Percentiles rank a stretch among this genome's conserved stretches.
These are phyloP conservation scores for Mimachlamys varia DNA, from an alignment of 2,888 invertebrate genomes.

Conservation along the genomic window DNA sequence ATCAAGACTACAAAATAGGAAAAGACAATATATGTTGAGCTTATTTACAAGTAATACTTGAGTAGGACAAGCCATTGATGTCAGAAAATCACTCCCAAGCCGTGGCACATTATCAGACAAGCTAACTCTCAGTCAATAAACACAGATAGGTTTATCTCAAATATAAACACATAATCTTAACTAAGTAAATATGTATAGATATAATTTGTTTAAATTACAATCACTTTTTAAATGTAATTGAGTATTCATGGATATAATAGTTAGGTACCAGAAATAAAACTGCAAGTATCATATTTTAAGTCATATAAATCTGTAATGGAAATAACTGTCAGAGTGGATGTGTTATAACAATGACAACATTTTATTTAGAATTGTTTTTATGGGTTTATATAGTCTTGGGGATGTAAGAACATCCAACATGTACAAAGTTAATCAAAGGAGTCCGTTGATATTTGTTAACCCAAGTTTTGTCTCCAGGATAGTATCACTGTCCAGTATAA, in stretches of 20 bases:
- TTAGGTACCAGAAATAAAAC: not conserved
- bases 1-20: no score
- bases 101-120: not conserved
- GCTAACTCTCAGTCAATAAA: slow-evolving; percentile 6
- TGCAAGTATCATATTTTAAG: not conserved
- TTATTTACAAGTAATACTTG: no score
- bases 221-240: not conserved
- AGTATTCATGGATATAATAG: not conserved
- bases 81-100: not conserved
- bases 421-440: no score
- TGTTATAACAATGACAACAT: no score
- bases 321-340: no score
- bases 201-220: not conserved
- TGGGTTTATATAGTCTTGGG: not conserved
- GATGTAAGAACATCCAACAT: no score
- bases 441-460: no score
- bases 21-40: no score
- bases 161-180: not conserved
- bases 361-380: not conserved
- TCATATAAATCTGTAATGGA: not conserved
- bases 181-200: not conserved
- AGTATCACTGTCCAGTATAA: not conserved
- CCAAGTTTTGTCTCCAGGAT: not conserved
- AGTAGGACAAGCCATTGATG: not conserved
- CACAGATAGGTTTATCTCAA: slow-evolving; percentile 4